A percentile compares a stretch with the other conserved stretches of the same genome.
These are phyloP conservation scores for Noturus placidus DNA, from an alignment of 2,113 vertebrate genomes.

Conservation along the genomic window DNA sequence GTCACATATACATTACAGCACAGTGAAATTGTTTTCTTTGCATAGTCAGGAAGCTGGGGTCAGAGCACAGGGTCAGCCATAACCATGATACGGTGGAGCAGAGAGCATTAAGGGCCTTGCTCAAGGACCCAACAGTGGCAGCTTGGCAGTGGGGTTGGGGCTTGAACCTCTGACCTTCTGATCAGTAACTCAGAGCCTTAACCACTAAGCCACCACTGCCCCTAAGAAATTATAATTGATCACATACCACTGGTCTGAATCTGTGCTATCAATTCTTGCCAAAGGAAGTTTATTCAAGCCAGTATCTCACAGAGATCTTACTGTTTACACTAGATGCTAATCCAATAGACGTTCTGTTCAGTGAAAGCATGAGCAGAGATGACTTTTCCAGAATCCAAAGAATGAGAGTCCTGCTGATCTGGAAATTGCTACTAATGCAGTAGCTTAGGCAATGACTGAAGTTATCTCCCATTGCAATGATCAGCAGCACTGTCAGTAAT, in stretches of 20 bases:
- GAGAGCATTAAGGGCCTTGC: too few species aligned
- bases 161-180: too few species aligned
- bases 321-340: neutral
- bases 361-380: neutral
- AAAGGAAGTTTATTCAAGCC: neutral
- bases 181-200: too few species aligned
- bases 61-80: too few species aligned
- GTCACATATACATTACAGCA: too few species aligned
- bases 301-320: neutral
- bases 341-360: neutral
- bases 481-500: neutral
- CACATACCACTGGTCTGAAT: neutral
- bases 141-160: too few species aligned
- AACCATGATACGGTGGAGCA: too few species aligned
- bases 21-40: too few species aligned
- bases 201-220: too few species aligned
- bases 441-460: neutral
- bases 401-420: neutral
- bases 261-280: neutral
- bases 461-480: neutral
- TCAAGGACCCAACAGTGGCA: too few species aligned
- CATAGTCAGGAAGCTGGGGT: too few species aligned
- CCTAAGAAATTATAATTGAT: neutral
- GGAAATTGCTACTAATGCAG: neutral
- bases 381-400: neutral